Evolutionary conservation across 2,113 vertebrate genomes (phyloP).

Genomic region (Callorhinus ursinus): DNA sequence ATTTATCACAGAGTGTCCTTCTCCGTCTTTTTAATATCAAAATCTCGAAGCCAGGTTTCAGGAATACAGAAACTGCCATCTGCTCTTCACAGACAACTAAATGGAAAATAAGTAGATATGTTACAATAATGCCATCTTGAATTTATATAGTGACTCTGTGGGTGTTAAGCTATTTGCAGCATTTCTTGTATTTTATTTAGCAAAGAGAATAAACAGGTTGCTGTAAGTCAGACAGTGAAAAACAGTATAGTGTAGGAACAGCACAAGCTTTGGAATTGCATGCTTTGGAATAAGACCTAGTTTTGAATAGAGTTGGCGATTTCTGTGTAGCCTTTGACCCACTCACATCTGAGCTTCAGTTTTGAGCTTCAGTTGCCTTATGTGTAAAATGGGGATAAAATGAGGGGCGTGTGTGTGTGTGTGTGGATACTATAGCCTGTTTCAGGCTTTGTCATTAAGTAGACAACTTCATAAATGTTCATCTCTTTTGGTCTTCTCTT

Average conservation of each 20-base stretch:
- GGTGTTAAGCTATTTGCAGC: background rate
- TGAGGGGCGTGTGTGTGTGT: background rate
- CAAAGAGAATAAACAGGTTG: background rate
- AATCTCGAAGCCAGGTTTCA: background rate
- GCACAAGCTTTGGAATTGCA: background rate
- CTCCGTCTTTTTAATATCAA: constrained; percentile 9
- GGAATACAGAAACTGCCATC: background rate
- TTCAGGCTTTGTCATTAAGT: background rate
- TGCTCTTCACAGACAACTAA: background rate
- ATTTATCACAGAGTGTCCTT: background rate
- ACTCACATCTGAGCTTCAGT: background rate
- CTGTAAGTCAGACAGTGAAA: background rate
- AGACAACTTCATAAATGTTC: background rate
- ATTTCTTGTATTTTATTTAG: background rate
- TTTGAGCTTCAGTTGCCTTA: background rate
- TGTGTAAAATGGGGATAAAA: background rate
- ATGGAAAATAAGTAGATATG: background rate
- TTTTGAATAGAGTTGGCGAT: background rate
- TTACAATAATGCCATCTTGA: background rate
- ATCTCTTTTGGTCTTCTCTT: background rate
- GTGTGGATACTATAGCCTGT: background rate
- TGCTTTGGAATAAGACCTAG: background rate
- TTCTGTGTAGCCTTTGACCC: background rate
- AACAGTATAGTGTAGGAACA: background rate
- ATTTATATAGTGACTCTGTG: background rate